phyloP scores from a whole-genome alignment of 2,888 invertebrate genomes.

The Gerris lacustris region DNA sequence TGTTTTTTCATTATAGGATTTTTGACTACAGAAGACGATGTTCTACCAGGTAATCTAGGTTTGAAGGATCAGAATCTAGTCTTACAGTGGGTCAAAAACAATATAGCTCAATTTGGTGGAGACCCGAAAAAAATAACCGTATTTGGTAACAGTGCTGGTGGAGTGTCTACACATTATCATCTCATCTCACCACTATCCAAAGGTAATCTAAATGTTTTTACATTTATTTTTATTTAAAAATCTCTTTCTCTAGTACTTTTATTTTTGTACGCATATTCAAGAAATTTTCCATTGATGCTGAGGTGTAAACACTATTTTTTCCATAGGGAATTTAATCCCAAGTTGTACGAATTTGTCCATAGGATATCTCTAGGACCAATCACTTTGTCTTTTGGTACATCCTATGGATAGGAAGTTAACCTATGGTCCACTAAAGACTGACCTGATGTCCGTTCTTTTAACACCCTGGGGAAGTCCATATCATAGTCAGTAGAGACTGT shows the following conservation, averaged over 20 bases:
- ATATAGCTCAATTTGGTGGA: slow-evolving; percentile 22
- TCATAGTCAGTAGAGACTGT: no score
- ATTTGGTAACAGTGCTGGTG: slow-evolving; percentile 24
- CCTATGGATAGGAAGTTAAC: no score
- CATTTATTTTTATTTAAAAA: background rate
- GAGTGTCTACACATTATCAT: slow-evolving; percentile 20
- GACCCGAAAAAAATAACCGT: slow-evolving; percentile 23
- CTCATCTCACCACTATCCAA: slow-evolving; percentile 15
- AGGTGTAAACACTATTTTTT: no score
- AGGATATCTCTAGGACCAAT: no score
- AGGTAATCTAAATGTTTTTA: slow-evolving; percentile 8
- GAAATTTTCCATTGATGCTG: no score
- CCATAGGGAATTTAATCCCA: no score
- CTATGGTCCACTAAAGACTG: no score
- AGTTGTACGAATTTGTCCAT: no score
- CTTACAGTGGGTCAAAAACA: slow-evolving; percentile 18
- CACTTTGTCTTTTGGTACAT: no score
- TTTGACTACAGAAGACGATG: slow-evolving; percentile 5
- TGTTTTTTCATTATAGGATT: background rate
- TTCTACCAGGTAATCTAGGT: slow-evolving; percentile 3
- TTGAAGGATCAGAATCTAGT: background rate
- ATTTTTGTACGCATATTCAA: background rate
- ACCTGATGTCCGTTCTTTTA: no score
- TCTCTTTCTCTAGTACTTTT: background rate
- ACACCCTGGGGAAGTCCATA: no score